A percentile compares a stretch with the other conserved stretches of the same genome.
Conservation (phyloP, 2,113 vertebrate genomes). For the Rhinichthys klamathensis region DNA sequence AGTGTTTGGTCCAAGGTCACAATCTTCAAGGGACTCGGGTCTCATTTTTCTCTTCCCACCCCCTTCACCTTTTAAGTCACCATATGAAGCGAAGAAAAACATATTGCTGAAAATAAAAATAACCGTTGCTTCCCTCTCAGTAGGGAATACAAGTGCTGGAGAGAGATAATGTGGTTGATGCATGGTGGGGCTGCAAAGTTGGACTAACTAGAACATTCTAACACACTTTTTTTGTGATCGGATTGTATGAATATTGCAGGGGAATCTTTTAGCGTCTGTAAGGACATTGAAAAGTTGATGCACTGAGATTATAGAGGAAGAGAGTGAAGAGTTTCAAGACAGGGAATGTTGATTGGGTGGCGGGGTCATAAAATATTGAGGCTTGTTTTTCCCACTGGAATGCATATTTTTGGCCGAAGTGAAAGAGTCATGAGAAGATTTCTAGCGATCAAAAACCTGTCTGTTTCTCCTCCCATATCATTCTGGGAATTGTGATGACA, state of each 20-base stretch:
- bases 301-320: conserved; percentile 44
- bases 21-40: neutral
- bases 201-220: conserved; percentile 28
- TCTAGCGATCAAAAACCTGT: conserved; percentile 43
- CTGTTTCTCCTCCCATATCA: conserved; percentile 25
- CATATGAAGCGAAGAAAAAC: conserved; percentile 42
- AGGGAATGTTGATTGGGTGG: conserved; percentile 23
- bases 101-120: conserved; percentile 55
- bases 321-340: conserved; percentile 30
- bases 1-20: conserved; percentile 26
- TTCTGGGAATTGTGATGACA: conserved; percentile 48
- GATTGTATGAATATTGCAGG: conserved; percentile 72
- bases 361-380: conserved; percentile 61
- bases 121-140: conserved; percentile 45
- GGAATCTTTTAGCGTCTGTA: conserved; percentile 51
- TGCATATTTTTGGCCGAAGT: conserved; percentile 41
- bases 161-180: conserved; percentile 64
- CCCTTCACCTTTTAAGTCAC: conserved; percentile 20
- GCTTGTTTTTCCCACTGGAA: conserved; percentile 36
- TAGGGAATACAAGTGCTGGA: conserved; percentile 65
- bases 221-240: conserved; percentile 64
- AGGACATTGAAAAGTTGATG: conserved; percentile 59
- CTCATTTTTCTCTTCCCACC: conserved; percentile 28
- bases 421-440: conserved; percentile 54
- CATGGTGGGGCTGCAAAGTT: conserved; percentile 37